Evolutionary conservation across 2,888 invertebrate genomes (phyloP), one percentile per base, ranked within the genome.

Genomic region (Lypha dubia): DNA sequence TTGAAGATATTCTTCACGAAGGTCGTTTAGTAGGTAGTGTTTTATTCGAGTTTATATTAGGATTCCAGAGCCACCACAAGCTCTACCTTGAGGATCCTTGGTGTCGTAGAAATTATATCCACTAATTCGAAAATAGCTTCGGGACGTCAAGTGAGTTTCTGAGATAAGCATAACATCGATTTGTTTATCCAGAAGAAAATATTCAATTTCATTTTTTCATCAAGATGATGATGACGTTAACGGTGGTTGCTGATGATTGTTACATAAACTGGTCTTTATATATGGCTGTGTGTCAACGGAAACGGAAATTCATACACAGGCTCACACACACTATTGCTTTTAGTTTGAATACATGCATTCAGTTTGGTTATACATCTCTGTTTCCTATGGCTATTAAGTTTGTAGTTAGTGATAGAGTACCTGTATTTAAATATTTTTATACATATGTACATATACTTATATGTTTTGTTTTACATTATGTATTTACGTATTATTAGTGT

Each of bases 371-470:
- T 62, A 38, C 75, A 83, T 38, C 46, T 7, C 71, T 46, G 28
- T 67, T 67, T 41, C 79, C 76, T 68, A 32, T 65, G 70, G 84
- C 80, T 60, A 80, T 84, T 84, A 71, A 80, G 76, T 84, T 80
- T 73, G 62, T 62, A 80, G 71, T 73, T 76, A 73, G 62, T 76
- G 62, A 84, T 80, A 84, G 5, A 76, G 76, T 71, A 73, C 76
- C 76, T 62, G 71, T 67, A 46, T 76, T 73, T 71, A 49, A 63
- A 53, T 24, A 51, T 32, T n/a, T 41, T 70, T 17, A 17, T 22
- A 7, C 35, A 9, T 32, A 60, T 41, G 56, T 76, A 60, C 46
- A 20, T 13, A 20, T 53, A 20, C 22, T 60, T 38, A 56, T 3
- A 65, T 35, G 7, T 24, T n/a, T n/a, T n/a, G n/a, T n/a, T n/a